Conservation (phyloP, 2,113 vertebrate genomes). For the Chlorodrepanis virens region DNA sequence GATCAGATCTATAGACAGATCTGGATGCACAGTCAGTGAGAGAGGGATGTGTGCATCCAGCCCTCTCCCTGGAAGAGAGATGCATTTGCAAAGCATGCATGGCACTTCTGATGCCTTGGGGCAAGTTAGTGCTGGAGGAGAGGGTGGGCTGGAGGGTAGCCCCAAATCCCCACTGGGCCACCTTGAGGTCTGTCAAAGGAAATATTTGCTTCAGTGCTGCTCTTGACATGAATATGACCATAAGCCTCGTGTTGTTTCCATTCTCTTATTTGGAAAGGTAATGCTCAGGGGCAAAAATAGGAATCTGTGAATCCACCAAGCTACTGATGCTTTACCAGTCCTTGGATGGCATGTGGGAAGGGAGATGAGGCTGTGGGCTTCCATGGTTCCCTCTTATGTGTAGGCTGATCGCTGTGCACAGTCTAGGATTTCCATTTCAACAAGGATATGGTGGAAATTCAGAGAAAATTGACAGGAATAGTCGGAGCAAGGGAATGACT, state of each 20-base stretch:
- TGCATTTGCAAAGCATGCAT: background rate
- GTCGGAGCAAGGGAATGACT: background rate
- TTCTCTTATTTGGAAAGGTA: background rate
- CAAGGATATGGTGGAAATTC: background rate
- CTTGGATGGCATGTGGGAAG: background rate
- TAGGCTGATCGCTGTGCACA: background rate
- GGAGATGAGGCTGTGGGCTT: background rate
- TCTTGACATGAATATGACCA: background rate
- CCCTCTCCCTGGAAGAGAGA: background rate
- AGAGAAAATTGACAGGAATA: background rate
- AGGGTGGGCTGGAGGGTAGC: background rate
- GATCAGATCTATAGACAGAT: background rate
- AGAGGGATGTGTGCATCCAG: background rate
- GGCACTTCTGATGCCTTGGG: background rate
- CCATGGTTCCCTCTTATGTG: background rate
- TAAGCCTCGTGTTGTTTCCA: background rate
- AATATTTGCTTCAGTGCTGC: background rate
- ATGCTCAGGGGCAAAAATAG: background rate
- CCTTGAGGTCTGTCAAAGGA: background rate
- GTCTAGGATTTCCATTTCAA: background rate
- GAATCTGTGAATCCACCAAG: background rate
- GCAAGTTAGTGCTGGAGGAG: background rate
- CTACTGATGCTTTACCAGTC: background rate
- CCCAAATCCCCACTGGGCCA: background rate
- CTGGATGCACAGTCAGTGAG: background rate